Evolutionary conservation across 1,140 invertebrate species (phyloP), one percentile per base, ranked within the genome.

Genomic region (Gerris buenoi): DNA sequence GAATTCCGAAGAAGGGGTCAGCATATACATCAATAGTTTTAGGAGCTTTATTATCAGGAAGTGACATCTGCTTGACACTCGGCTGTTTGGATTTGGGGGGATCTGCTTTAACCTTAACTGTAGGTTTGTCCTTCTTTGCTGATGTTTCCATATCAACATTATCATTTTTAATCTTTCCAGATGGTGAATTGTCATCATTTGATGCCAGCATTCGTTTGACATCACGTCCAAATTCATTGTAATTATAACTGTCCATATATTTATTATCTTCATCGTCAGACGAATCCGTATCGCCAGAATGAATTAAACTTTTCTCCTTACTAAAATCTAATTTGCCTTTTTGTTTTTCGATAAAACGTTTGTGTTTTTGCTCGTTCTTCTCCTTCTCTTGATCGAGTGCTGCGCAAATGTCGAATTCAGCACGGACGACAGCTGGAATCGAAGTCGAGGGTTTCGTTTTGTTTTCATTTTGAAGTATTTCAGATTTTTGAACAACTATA

Each of bases 241-340:
- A 89, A 65, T 84, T 85, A 68, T 81, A 77, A 71, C 86, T 82
- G 25, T 87, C 81, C 74, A 85, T 87, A 76, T 88, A 85, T 73
- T 84, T 81, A 69, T 83, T 84, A 65, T 87, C 86, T 77, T 93
- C 89, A 68, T 91, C 89, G 73, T 91, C 89, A 1, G 88, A 90
- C 25, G 87, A 89, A 76, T 90, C 86, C 0, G 81, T 82, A 67
- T 85, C 82, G 25, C 84, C 84, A 62, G 74, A 76, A 68, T 85
- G 84, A 63, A 86, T 71, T 63, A 76, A 73, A 71, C 80, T 85
- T 25, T 71, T 69, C 63, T 74, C 74, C 1, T 2, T 18, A 46
- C 18, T 46, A 10, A 18, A 18, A 46, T 46, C 33, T 18, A 46
- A 5, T 46, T 46, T 46, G 18, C 33, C 33, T 10, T 5, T 46